phyloP scores from a whole-genome alignment of 2,888 invertebrate genomes.

The Lamellibrachia columna region DNA sequence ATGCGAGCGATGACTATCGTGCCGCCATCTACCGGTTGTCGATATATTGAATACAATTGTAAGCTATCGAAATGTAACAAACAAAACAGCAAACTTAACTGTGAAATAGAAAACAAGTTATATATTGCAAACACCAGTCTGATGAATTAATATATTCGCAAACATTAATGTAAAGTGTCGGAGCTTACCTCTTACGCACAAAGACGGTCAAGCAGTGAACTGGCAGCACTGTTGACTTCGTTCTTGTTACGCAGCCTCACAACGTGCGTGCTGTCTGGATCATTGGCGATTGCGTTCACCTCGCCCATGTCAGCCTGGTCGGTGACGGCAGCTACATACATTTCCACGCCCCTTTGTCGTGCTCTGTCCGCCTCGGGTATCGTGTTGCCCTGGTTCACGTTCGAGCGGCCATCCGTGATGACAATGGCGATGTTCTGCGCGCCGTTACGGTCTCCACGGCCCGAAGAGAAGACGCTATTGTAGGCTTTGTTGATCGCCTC shows the following conservation, averaged over 20 bases:
- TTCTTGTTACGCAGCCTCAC: neutral
- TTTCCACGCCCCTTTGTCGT: neutral
- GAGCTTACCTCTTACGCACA: conserved; percentile 17
- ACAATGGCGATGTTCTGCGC: conserved; percentile 30
- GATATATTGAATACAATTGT: too few species aligned
- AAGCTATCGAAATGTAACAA: too few species aligned
- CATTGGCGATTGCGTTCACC: conserved; percentile 8
- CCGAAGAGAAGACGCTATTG: conserved; percentile 30
- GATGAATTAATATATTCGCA: neutral
- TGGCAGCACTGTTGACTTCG: conserved; percentile 25
- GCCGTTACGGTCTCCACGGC: conserved; percentile 32
- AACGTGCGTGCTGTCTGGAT: neutral
- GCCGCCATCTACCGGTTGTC: too few species aligned
- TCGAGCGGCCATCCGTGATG: conserved; percentile 34
- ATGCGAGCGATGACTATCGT: too few species aligned
- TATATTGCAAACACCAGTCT: too few species aligned
- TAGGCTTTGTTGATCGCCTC: conserved; percentile 30
- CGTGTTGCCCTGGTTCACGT: conserved; percentile 26
- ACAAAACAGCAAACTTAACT: too few species aligned
- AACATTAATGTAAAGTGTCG: neutral
- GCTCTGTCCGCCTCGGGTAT: conserved; percentile 17
- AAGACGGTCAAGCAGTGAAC: conserved; percentile 26
- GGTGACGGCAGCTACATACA: neutral
- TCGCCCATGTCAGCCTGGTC: neutral
- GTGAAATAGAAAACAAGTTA: too few species aligned